Conservation (phyloP, 53 echinoderm and acorn worm species). For the Antedon mediterranea region DNA sequence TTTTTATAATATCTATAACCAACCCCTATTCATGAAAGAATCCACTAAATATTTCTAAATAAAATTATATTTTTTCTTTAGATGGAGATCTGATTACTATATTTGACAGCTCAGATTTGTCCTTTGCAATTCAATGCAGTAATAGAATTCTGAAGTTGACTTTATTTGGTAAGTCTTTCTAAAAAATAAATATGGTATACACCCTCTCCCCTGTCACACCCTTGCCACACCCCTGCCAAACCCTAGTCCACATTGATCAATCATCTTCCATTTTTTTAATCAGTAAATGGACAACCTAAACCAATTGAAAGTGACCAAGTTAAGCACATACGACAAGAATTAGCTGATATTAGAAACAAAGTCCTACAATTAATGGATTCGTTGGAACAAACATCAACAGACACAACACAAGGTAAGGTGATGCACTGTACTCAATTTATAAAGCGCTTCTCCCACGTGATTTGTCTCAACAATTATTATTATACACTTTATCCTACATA, state of each 20-base stretch:
- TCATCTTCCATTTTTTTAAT: not conserved
- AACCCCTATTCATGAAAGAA: no score
- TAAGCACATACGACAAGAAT: constrained; percentile 66
- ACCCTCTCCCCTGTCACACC: no score
- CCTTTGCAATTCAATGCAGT: constrained; percentile 98
- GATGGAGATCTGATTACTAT: constrained; percentile 98
- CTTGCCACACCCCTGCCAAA: no score
- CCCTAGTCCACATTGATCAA: not conserved
- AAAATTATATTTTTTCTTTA: no score
- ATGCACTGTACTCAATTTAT: no score
- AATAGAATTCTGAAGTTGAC: constrained; percentile 75
- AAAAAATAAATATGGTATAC: no score
- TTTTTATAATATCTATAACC: no score
- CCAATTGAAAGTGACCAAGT: constrained; percentile 91
- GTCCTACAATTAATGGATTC: constrained; percentile 69
- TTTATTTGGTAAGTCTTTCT: constrained; percentile 70
- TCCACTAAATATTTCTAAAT: no score
- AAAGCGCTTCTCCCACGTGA: no score
- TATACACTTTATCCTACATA: no score
- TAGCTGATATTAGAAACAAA: constrained; percentile 65
- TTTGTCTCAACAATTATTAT: no score
- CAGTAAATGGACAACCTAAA: constrained; percentile 91
- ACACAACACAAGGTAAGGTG: constrained; percentile 41
- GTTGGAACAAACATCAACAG: constrained; percentile 49
- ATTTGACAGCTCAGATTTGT: constrained; percentile 93